Conservation (phyloP, 2,797 vertebrate species). For the Synanceia verrucosa region DNA sequence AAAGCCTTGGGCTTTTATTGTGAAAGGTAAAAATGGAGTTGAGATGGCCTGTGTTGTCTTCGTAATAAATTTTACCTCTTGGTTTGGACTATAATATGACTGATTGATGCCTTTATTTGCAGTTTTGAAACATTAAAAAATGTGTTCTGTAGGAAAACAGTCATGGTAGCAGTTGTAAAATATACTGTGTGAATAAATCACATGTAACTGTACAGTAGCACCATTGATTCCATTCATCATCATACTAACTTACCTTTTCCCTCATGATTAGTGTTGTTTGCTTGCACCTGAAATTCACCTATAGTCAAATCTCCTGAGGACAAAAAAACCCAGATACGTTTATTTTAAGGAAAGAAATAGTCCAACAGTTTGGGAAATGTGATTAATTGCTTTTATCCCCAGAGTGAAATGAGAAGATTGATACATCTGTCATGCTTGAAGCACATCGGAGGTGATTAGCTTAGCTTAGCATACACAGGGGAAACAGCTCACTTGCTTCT, state of each 20-base stretch:
- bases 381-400: neutral
- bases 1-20: too few relatives aligned
- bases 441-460: neutral
- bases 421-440: neutral
- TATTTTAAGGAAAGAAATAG: neutral
- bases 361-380: neutral
- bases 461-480: neutral
- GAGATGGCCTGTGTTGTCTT: too few relatives aligned
- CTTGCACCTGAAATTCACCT: neutral
- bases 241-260: constrained; percentile 36
- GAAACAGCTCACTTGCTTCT: neutral
- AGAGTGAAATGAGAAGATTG: neutral
- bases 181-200: too few relatives aligned
- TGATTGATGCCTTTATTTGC: neutral
- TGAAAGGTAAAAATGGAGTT: too few relatives aligned
- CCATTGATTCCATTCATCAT: neutral
- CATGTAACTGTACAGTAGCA: too few relatives aligned
- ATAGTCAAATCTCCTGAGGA: constrained; percentile 27
- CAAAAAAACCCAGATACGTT: constrained; percentile 6
- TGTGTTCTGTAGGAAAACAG: too few relatives aligned
- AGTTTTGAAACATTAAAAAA: neutral
- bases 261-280: neutral
- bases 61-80: too few relatives aligned
- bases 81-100: too few relatives aligned
- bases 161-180: too few relatives aligned